Base-by-base conservation (phyloP, 2,888 invertebrate genomes). In the Phaonia tiefii region DNA sequence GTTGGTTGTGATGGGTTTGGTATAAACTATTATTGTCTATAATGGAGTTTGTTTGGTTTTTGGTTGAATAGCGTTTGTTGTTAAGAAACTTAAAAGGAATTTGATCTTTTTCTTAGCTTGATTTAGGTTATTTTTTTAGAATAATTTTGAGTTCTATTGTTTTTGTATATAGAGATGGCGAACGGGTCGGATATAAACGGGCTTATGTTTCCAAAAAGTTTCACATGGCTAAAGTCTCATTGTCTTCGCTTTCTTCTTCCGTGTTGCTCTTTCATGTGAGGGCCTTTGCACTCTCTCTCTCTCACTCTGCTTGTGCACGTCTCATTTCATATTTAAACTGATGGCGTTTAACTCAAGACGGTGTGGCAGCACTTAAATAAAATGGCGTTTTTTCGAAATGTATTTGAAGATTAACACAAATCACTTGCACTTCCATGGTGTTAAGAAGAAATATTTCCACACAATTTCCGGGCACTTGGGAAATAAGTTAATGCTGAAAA, bases 131-230 rank as follows among this genome's bases (percentile, higher is more conserved):
- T 46, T 56, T 31, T 72, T 75, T 79, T 65, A 42, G 39, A 78
- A 54, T 72, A 78, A 75, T 81, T 82, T 82, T 80, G 75, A 83
- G 72, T 74, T 80, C 79, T 82, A 82, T 82, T 82, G 76, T 82
- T 74, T 75, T 78, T 81, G 81, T 71, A 66, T 63, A 76, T 71
- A 79, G 79, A 82, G 73, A 66, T 82, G 81, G 81, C 81, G 78
- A 78, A 81, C 81, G 81, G 81, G 74, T 49, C 58, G 46, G 70
- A 54, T 73, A 66, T 44, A 42, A 78, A 78, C 17, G 44, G 67
- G 51, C 10, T 67, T 49, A 67, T 31, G 31, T 26, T 67, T 71
- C 44, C 54, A 72, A 78, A 81, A 81, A 67, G 66, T 46, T 63
- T 79, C 54, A 82, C 75, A 79, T 79, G 49, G 67, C 66, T 10